A percentile compares a stretch with the other conserved stretches of the same genome.
Evolutionary conservation across 2,888 invertebrate genomes (phyloP).

Genomic region (Gonocerus acuteangulatus): DNA sequence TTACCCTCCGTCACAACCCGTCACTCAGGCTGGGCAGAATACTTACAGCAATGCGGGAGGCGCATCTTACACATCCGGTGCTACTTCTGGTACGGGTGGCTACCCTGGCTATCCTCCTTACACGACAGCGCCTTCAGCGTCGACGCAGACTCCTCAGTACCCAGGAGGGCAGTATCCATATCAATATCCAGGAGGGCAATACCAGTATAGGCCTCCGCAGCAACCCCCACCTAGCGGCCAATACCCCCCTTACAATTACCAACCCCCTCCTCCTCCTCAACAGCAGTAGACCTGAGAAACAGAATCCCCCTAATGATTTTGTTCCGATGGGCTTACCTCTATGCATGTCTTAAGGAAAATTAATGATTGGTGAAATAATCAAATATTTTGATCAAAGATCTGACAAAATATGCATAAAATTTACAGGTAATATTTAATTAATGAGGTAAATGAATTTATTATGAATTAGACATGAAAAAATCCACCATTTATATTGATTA

Average conservation of each 20-base stretch:
- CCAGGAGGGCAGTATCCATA: slow-evolving; percentile 43
- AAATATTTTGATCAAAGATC: no score
- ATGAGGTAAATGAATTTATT: no score
- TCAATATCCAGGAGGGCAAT: slow-evolving; percentile 43
- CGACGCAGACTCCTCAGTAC: slow-evolving; percentile 49
- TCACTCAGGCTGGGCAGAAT: slow-evolving; percentile 26
- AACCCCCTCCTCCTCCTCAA: slow-evolving; percentile 47
- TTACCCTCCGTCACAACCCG: slow-evolving; percentile 28
- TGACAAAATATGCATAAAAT: no score
- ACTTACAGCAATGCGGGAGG: slow-evolving; percentile 27
- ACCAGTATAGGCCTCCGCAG: slow-evolving; percentile 53
- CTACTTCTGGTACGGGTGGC: slow-evolving; percentile 9
- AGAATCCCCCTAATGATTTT: no score
- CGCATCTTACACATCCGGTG: slow-evolving; percentile 6
- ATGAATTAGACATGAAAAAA: no score
- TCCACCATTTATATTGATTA: no score
- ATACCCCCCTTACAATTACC: slow-evolving; percentile 61
- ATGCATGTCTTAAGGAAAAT: no score
- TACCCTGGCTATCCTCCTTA: slow-evolving; percentile 27
- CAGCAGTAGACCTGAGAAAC: slow-evolving; percentile 1
- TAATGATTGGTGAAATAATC: no score
- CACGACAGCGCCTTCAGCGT: slow-evolving; percentile 45
- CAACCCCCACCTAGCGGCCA: slow-evolving; percentile 50
- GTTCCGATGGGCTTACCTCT: no score
- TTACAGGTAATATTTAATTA: no score